phyloP scores from a whole-genome alignment of 2,888 invertebrate genomes.

The Agrochola litura region DNA sequence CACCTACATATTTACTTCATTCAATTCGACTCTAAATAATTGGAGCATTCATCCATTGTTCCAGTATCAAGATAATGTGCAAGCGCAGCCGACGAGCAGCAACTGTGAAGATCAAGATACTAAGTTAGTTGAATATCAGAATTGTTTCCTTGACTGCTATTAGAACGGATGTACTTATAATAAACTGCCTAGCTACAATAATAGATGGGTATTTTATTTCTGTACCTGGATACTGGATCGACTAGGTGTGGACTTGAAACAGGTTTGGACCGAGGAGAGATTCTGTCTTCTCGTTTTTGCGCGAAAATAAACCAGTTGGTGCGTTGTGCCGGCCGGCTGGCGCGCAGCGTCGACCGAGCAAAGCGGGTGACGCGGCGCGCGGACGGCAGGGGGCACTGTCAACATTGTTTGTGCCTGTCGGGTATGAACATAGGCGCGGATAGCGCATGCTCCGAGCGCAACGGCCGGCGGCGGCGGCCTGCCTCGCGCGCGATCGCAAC shows the following conservation, averaged over 20 bases:
- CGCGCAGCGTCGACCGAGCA: slow-evolving; percentile 54
- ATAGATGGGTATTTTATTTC: slow-evolving; percentile 70
- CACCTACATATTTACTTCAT: slow-evolving; percentile 29
- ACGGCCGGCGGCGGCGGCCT: slow-evolving; percentile 70
- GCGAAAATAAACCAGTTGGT: slow-evolving; percentile 86
- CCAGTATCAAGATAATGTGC: slow-evolving; percentile 69
- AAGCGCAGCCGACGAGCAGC: slow-evolving; percentile 55
- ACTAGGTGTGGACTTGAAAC: slow-evolving; percentile 72
- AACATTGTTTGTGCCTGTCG: slow-evolving; percentile 80
- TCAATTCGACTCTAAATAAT: slow-evolving; percentile 43
- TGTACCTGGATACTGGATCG: slow-evolving; percentile 63
- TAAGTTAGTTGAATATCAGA: slow-evolving; percentile 68
- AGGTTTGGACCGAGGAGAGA: slow-evolving; percentile 71
- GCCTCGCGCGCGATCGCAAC: slow-evolving; percentile 85
- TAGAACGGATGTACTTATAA: slow-evolving; percentile 53
- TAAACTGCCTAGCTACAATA: slow-evolving; percentile 55
- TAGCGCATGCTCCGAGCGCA: slow-evolving; percentile 86
- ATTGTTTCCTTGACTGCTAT: slow-evolving; percentile 77
- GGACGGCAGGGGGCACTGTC: slow-evolving; percentile 68
- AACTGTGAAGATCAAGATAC: slow-evolving; percentile 65
- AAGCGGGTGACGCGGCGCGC: slow-evolving; percentile 55
- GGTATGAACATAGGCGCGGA: slow-evolving; percentile 84
- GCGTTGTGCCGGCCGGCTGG: slow-evolving; percentile 73
- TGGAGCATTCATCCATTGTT: slow-evolving; percentile 64
- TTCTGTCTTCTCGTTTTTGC: slow-evolving; percentile 84